These are phyloP conservation scores for Polymixis lichenea DNA, from an alignment of 2,888 invertebrate species.

Conservation along the genomic window DNA sequence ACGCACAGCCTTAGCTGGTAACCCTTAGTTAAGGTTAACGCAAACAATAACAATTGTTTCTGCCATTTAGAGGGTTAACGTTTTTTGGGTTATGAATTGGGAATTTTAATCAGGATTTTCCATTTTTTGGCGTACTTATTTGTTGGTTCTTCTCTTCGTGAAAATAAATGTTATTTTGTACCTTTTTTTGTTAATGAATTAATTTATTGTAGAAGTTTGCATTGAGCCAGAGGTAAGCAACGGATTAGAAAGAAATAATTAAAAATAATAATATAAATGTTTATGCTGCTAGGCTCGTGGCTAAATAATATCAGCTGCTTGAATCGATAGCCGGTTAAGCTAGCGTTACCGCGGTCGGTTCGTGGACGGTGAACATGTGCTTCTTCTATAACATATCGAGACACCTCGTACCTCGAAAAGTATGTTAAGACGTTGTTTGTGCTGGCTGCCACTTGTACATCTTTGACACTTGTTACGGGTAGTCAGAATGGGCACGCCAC, in stretches of 20 bases:
- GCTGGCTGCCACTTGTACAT: too few species aligned
- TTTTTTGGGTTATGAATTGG: slow-evolving; percentile 50
- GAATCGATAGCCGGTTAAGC: too few species aligned
- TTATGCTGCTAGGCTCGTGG: too few species aligned
- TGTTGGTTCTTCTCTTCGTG: not conserved
- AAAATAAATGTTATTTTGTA: not conserved
- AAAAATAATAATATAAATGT: too few species aligned
- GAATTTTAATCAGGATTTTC: slow-evolving; percentile 60
- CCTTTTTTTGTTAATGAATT: not conserved
- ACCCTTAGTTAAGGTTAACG: slow-evolving; percentile 56
- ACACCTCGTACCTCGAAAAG: too few species aligned
- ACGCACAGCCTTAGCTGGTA: slow-evolving; percentile 43
- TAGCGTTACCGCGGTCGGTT: too few species aligned
- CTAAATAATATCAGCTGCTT: too few species aligned
- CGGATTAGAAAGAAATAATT: not conserved
- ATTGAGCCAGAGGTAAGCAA: not conserved
- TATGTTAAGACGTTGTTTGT: too few species aligned
- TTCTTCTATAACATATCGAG: too few species aligned
- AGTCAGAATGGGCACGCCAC: too few species aligned
- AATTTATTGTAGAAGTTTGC: not conserved
- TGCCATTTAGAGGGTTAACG: slow-evolving; percentile 55
- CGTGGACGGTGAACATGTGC: too few species aligned
- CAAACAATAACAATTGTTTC: slow-evolving; percentile 62
- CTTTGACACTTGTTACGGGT: too few species aligned
- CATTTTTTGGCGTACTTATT: not conserved